These are phyloP conservation scores for Tympanuchus pallidicinctus DNA, from an alignment of 2,113 vertebrate species.

Conservation along the genomic window DNA sequence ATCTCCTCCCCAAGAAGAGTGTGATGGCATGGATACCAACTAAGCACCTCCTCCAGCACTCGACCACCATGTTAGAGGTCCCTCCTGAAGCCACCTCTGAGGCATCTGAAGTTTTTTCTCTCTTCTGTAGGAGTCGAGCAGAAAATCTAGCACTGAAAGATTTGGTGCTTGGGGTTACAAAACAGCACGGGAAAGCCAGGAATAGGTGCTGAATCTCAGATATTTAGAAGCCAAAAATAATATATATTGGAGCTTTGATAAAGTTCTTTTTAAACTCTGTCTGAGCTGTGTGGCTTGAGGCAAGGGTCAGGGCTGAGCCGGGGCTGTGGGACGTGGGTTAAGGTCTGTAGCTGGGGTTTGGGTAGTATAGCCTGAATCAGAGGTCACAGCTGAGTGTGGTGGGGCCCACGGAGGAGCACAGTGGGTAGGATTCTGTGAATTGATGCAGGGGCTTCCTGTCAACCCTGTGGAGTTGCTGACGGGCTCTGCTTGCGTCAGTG, in stretches of 20 bases:
- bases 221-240: constrained; percentile 71
- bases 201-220: constrained; percentile 51
- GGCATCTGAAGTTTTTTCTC: constrained; percentile 44
- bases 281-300: constrained; percentile 61
- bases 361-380: neutral
- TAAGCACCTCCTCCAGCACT: constrained; percentile 71
- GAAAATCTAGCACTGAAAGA: constrained; percentile 27
- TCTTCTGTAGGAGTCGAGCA: constrained; percentile 56
- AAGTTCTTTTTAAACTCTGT: constrained; percentile 65
- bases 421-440: constrained; percentile 25
- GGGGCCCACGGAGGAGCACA: rapidly evolving
- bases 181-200: constrained; percentile 55
- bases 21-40: constrained; percentile 96
- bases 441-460: neutral
- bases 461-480: neutral
- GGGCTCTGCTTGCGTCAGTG: neutral
- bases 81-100: constrained; percentile 55
- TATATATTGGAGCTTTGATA: constrained; percentile 72
- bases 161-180: constrained; percentile 25
- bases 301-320: neutral
- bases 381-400: neutral
- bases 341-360: neutral
- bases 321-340: neutral
- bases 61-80: neutral
- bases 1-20: constrained; percentile 78